Percentiles rank a stretch among this genome's conserved stretches.
Evolutionary conservation across 2,888 invertebrate genomes (phyloP).

Genomic region (Eilema caniola): DNA sequence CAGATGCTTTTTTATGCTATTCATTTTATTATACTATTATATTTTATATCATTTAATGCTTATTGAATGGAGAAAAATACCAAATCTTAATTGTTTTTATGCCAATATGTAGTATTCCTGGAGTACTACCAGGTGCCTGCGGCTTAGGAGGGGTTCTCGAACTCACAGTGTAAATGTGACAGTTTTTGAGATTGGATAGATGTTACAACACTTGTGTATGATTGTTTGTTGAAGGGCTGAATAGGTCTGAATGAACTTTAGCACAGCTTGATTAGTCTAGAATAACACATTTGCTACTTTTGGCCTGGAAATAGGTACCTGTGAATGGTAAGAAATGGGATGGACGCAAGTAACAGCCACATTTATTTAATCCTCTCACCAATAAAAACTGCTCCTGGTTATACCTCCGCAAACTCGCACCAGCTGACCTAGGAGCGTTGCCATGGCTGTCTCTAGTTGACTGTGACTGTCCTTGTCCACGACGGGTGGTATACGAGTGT

Average conservation of each 20-base stretch:
- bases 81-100: too few species aligned
- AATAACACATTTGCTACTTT: not conserved
- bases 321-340: not conserved
- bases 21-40: too few species aligned
- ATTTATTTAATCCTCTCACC: slow-evolving; percentile 73
- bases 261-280: not conserved
- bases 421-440: slow-evolving; percentile 92
- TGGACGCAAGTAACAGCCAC: not conserved
- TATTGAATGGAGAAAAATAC: too few species aligned
- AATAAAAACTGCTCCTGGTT: slow-evolving; percentile 92
- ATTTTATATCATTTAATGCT: too few species aligned
- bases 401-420: slow-evolving; percentile 92
- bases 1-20: too few species aligned
- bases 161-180: too few species aligned
- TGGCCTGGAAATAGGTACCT: not conserved
- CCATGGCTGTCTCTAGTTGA: slow-evolving; percentile 88
- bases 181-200: too few species aligned
- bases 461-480: slow-evolving; percentile 94
- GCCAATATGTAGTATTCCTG: too few species aligned
- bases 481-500: slow-evolving; percentile 94
- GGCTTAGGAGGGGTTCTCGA: too few species aligned
- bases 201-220: not conserved
- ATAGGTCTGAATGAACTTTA: not conserved
- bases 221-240: not conserved
- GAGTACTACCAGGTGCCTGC: too few species aligned